Evolutionary conservation across 1,140 invertebrate species (phyloP), one percentile per base, ranked within the genome.

Genomic region (Drosophila sp.): DNA sequence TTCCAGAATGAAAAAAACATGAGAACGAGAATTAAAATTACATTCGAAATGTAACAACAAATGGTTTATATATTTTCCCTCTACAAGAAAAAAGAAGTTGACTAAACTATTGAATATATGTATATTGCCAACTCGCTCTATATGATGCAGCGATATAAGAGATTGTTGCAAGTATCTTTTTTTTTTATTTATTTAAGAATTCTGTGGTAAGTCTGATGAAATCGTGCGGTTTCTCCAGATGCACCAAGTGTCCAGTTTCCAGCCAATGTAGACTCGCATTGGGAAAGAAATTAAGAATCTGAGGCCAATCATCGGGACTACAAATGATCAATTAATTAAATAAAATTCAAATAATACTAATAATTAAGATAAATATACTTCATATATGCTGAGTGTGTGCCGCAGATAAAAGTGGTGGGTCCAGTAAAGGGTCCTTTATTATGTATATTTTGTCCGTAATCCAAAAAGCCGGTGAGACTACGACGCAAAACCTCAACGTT

Each of bases 171-270:
- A 1, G 38, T n/a, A 63, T 45, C 13, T 54, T 46, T 16, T 18
- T 13, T 11, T 13, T 29, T 45, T 25, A 36, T 41, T 64, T 53
- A 9, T 84, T 93, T 4, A 94, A 71, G 64, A 94, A 94, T 54
- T 94, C 92, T 62, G 92, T 92, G 9, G 94, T 93, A 73, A 93
- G 76, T 71, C 94, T 92, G 7, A 98, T 86, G 92, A 99, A 98
- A 81, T 96, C 94, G 2, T 93, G 84, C 1, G 98, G 97, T 91
- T 98, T 96, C 72, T 99, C 97, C 54, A 96, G 95, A 89, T 99
- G 98, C 7, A 98, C 94, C 96, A 97, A 97, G 92, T 99, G 98
- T 5, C 97, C 97, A 14, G 97, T 70, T 32, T 94, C 93, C 45
- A 99, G 94, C 82, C 95, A 96, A 58, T 94, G 90, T 61, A 99